phyloP scores from a whole-genome alignment of 1,140 invertebrate genomes.

The Pachyrhynchus sulphureomaculatus region DNA sequence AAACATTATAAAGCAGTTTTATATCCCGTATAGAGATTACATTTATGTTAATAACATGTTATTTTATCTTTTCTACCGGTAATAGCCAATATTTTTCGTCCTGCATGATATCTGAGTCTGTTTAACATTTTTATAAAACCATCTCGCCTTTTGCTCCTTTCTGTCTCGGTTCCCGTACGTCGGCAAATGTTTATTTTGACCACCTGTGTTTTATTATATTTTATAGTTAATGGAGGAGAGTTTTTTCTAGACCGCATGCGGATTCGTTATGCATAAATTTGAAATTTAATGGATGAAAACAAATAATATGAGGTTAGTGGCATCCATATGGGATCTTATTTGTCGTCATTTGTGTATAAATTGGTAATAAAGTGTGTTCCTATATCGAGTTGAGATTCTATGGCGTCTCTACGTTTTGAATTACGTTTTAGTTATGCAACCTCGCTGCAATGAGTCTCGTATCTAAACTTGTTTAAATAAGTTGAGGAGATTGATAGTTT shows the following conservation, averaged over 20 bases:
- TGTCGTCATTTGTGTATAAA: slow-evolving; percentile 14
- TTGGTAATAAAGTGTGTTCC: slow-evolving; percentile 5
- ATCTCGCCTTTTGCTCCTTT: background rate
- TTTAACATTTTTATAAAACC: too few relatives aligned
- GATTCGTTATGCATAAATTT: slow-evolving; percentile 20
- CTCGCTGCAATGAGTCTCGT: too few relatives aligned
- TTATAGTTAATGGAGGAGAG: slow-evolving; percentile 16
- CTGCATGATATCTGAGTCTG: background rate
- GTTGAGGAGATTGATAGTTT: too few relatives aligned
- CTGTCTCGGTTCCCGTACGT: background rate
- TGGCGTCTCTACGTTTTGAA: too few relatives aligned
- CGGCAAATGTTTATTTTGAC: background rate
- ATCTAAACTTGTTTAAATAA: too few relatives aligned
- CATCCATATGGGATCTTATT: slow-evolving; percentile 19
- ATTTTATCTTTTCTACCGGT: background rate
- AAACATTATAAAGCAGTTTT: too few relatives aligned
- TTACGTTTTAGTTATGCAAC: too few relatives aligned
- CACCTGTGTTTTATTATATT: slow-evolving; percentile 28
- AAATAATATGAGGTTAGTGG: slow-evolving; percentile 16
- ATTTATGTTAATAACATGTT: background rate
- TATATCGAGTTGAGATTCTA: too few relatives aligned
- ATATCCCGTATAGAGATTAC: background rate
- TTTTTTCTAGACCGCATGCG: slow-evolving; percentile 19
- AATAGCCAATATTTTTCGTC: background rate
- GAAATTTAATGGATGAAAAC: slow-evolving; percentile 19